Conservation (phyloP, 2,797 vertebrate species). For the Scolopax bukidnonensis region DNA sequence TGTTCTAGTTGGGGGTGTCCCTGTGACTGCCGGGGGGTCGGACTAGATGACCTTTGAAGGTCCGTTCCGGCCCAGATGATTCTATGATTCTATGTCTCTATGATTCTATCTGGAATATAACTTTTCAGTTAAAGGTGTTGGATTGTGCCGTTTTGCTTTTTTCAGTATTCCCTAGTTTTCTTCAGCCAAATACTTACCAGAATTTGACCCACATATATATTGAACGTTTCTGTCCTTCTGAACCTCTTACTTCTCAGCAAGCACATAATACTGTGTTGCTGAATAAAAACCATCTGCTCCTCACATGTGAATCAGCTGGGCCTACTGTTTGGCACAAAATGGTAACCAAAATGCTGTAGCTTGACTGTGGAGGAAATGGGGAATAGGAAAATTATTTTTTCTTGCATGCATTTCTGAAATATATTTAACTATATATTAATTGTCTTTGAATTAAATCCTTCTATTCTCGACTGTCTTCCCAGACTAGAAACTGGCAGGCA, state of each 20-base stretch:
- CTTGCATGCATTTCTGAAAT: neutral
- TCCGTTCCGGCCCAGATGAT: too few relatives aligned
- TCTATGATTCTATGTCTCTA: too few relatives aligned
- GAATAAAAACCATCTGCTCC: neutral
- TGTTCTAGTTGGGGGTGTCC: too few relatives aligned
- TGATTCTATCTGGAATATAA: neutral
- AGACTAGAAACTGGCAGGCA: neutral
- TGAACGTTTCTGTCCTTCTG: neutral
- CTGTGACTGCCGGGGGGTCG: too few relatives aligned
- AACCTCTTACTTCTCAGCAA: constrained; percentile 9
- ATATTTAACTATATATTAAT: constrained; percentile 11
- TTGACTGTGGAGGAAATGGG: neutral
- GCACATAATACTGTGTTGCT: neutral
- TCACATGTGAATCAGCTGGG: constrained; percentile 14
- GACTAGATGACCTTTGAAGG: too few relatives aligned
- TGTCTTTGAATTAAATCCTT: constrained; percentile 24
- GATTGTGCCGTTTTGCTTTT: neutral
- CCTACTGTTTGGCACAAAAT: neutral
- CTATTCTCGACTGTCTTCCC: constrained; percentile 40
- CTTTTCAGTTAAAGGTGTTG: neutral
- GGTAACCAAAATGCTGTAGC: neutral
- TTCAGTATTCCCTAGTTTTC: neutral
- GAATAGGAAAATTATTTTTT: constrained; percentile 7
- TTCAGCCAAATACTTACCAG: neutral
- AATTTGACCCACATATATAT: neutral